Conservation (phyloP, 2,797 vertebrate genomes). For the Chelmon rostratus region DNA sequence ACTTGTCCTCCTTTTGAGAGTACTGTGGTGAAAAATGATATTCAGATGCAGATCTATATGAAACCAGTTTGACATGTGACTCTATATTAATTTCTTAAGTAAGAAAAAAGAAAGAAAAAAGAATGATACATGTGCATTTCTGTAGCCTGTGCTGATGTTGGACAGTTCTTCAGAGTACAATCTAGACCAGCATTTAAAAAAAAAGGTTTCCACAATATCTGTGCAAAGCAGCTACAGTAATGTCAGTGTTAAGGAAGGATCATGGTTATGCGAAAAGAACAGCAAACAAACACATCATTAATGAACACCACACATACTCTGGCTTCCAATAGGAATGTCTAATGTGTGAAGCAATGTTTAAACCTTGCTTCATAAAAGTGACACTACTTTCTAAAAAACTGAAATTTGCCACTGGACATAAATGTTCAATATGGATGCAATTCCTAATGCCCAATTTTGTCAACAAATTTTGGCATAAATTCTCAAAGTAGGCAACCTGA, state of each 20-base stretch:
- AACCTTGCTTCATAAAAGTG: too few species aligned
- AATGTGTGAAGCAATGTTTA: too few species aligned
- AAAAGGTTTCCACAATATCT: neutral
- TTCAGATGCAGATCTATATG: neutral
- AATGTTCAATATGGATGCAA: too few species aligned
- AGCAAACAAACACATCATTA: neutral
- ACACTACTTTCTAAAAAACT: neutral
- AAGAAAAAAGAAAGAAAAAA: neutral
- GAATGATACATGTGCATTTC: neutral
- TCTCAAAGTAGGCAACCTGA: too few species aligned
- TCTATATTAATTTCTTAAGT: neutral
- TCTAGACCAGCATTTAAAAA: neutral
- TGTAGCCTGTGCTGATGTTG: conserved; percentile 11
- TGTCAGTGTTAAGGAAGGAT: neutral
- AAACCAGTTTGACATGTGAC: neutral
- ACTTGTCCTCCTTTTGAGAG: conserved; percentile 98
- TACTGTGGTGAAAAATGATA: conserved; percentile 85
- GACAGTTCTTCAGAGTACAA: neutral
- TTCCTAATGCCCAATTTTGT: too few species aligned
- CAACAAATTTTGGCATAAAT: too few species aligned
- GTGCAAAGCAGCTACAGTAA: too few species aligned
- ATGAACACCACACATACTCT: neutral
- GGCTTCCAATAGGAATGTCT: too few species aligned
- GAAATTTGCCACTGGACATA: neutral
- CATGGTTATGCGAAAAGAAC: too few species aligned